A percentile compares a stretch with the other conserved stretches of the same genome.
These are phyloP conservation scores for Pachyuromys duprasi DNA, from an alignment of 2,797 vertebrate species.

Conservation along the genomic window DNA sequence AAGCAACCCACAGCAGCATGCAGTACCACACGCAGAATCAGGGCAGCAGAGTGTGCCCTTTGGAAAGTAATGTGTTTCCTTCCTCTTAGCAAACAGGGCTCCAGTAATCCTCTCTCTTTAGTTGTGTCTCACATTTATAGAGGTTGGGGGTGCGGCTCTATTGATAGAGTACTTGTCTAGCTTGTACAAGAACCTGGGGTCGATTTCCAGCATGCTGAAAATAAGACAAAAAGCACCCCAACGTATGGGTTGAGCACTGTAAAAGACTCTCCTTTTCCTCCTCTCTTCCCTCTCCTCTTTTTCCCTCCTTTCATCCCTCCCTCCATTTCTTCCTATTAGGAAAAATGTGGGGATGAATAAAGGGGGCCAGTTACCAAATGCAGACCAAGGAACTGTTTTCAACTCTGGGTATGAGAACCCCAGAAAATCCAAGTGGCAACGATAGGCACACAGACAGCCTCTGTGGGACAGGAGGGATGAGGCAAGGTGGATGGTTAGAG, in stretches of 20 bases:
- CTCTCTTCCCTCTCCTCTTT: no score
- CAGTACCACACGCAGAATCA: no score
- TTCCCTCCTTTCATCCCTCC: fast-evolving
- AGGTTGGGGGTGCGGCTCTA: neutral
- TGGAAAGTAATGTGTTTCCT: neutral
- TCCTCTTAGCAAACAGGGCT: neutral
- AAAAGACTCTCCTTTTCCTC: neutral
- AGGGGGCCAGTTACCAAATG: fast-evolving
- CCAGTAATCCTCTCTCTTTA: neutral
- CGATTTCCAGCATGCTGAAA: neutral
- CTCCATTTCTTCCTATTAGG: neutral
- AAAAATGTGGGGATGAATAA: neutral
- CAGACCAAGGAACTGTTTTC: neutral
- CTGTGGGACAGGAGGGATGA: fast-evolving
- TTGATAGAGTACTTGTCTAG: neutral
- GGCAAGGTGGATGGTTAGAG: neutral
- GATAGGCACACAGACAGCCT: neutral
- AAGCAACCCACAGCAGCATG: neutral
- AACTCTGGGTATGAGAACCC: fast-evolving
- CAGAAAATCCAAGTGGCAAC: fast-evolving
- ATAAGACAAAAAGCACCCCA: neutral
- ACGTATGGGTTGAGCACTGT: fast-evolving
- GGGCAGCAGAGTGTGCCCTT: neutral
- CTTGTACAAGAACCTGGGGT: neutral
- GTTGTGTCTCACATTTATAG: fast-evolving